A percentile compares a stretch with the other conserved stretches of the same genome.
These are phyloP conservation scores for Sturnira hondurensis DNA, from an alignment of 2,113 vertebrate genomes.

Conservation along the genomic window DNA sequence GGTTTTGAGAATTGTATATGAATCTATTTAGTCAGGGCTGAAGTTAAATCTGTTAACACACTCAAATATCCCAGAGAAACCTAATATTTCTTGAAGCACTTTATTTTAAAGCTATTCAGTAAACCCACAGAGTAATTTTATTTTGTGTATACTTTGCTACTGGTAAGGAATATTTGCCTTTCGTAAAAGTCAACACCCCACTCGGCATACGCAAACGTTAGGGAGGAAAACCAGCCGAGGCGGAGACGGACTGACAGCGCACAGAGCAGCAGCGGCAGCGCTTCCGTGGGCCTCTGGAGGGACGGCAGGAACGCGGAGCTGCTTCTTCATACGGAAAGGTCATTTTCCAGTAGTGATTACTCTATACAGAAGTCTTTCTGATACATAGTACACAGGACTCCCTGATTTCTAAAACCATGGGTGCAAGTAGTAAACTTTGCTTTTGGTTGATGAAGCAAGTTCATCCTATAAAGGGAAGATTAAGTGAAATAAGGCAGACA, in stretches of 20 bases:
- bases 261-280: not conserved
- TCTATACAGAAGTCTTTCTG: not conserved
- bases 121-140: not conserved
- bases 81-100: not conserved
- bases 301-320: not conserved
- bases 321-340: not conserved
- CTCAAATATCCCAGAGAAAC: not conserved
- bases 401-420: not conserved
- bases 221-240: not conserved
- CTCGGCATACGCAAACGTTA: not conserved
- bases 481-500: constrained; percentile 14
- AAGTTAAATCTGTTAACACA: not conserved
- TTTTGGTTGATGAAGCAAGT: not conserved
- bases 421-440: not conserved
- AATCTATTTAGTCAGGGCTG: not conserved
- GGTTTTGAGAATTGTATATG: not conserved
- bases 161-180: not conserved
- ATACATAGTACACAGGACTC: not conserved
- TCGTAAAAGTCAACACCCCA: not conserved
- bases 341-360: constrained; percentile 11
- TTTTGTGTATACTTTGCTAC: not conserved
- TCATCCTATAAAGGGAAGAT: not conserved
- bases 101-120: constrained; percentile 4
- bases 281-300: too few relatives aligned
- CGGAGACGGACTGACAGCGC: not conserved